Base-by-base conservation (phyloP, 2,797 vertebrate genomes). In the Coregonus sp. region DNA sequence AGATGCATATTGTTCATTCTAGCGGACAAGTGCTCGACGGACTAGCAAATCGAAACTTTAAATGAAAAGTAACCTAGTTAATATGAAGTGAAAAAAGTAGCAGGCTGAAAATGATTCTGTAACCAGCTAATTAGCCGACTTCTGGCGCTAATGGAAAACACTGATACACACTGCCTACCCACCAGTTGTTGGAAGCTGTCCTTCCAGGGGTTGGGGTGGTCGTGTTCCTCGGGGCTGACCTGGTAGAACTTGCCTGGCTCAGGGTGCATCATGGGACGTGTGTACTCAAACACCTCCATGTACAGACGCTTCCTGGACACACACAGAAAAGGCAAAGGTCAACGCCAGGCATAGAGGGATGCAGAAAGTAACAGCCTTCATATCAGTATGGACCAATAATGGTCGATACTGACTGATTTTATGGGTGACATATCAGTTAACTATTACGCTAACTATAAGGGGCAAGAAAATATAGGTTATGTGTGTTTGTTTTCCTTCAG, bases 201-300 rank as follows among this genome's bases (percentile, higher is more conserved):
- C 88, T 99, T 99, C 98, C 98, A 99, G 37, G 98, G 98, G 88
- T 99, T 99, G 79, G 98, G 96, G 89, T 99, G 96, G 88, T 99
- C 98, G 76, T 99, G 98, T 84, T 99, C 98, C 92, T 99, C 98
- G 18, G 98, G 97, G 92, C 97, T 99, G 91, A 99, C 98, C 91
- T 99, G 98, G 89, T 96, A 99, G 90, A 99, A 99, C 91, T 96
- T 96, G 54, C 98, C 98, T 29, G 98, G 96, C 94, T 99, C 98
- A 73, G 98, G 98, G 88, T 99, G 98, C 98, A 99, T 98, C 98
- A 99, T 99, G 81, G 98, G 98, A 86, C 97, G 96, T 1, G 98
- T 99, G 88, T 99, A 99, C 84, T 99, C 98, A 94, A 99, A 99
- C 91, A 99, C 98, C 90, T 99, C 98, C 98, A 99, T 99, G 88